Percentiles rank a stretch among this genome's conserved stretches.
These are phyloP conservation scores for Esox niger DNA, from an alignment of 2,113 vertebrate genomes.

Conservation along the genomic window DNA sequence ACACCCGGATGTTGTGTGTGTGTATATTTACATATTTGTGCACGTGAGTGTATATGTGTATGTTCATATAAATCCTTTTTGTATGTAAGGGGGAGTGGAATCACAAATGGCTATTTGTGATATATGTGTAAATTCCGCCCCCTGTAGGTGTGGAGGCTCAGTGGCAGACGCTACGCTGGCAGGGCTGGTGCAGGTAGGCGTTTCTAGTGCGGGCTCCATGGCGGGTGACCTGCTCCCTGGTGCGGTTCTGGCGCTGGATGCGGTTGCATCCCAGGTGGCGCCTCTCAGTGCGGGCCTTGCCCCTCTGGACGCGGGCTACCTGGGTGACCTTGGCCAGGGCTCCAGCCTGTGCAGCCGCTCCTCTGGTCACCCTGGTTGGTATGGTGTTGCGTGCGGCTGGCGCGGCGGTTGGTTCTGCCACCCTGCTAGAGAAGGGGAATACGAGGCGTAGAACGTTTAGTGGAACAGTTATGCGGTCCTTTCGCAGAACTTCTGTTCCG, in stretches of 20 bases:
- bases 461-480: neutral
- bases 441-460: neutral
- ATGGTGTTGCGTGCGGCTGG: constrained; percentile 55
- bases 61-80: constrained; percentile 24
- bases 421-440: constrained; percentile 57
- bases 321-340: constrained; percentile 86
- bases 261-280: constrained; percentile 82
- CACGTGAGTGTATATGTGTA: neutral
- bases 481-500: neutral
- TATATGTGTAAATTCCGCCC: constrained; percentile 57
- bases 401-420: constrained; percentile 59
- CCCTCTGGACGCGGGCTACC: constrained; percentile 82
- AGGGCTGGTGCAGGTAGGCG: constrained; percentile 90
- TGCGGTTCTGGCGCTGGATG: constrained; percentile 90
- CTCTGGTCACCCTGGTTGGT: constrained; percentile 68
- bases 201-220: constrained; percentile 70
- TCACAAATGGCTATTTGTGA: constrained; percentile 66
- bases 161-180: constrained; percentile 91
- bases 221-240: constrained; percentile 79
- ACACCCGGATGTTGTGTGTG: neutral
- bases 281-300: constrained; percentile 82
- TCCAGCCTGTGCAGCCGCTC: constrained; percentile 72
- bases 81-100: constrained; percentile 23
- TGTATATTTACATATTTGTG: constrained; percentile 19
- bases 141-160: constrained; percentile 63